A percentile compares a stretch with the other conserved stretches of the same genome.
Evolutionary conservation across 2,888 invertebrate species (phyloP).

Genomic region (Clostera curtula): DNA sequence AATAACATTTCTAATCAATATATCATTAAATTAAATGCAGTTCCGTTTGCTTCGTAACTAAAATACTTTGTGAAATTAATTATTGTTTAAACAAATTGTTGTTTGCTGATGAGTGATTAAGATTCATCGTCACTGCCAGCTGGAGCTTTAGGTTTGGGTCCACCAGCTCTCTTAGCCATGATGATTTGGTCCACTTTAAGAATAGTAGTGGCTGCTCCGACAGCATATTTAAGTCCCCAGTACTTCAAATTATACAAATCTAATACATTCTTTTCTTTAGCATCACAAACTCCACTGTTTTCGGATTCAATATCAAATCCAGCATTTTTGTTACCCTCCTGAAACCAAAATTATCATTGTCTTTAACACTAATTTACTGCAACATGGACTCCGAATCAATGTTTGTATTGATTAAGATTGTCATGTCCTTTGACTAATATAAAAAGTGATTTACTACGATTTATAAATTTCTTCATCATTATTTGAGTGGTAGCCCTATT

Average conservation of each 20-base stretch:
- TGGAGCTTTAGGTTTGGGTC: conserved; percentile 87
- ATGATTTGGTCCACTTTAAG: conserved; percentile 97
- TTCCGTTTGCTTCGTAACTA: too few species aligned
- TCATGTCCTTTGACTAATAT: too few species aligned
- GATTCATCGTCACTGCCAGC: conserved; percentile 84
- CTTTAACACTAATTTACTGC: too few species aligned
- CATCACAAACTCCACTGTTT: conserved; percentile 81
- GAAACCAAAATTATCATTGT: conserved; percentile 19
- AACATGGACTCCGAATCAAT: too few species aligned
- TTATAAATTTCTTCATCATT: too few species aligned
- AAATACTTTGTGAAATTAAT: conserved; percentile 22
- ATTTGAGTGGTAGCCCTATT: too few species aligned
- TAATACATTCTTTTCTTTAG: conserved; percentile 83
- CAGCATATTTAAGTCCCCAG: conserved; percentile 97
- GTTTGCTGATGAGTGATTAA: conserved; percentile 35
- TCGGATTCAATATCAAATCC: conserved; percentile 94
- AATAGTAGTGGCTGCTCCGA: conserved; percentile 93
- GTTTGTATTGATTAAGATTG: too few species aligned
- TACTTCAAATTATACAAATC: conserved; percentile 91
- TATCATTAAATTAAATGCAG: too few species aligned
- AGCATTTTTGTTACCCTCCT: conserved; percentile 84
- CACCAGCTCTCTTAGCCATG: conserved; percentile 98
- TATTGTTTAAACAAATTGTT: conserved; percentile 14
- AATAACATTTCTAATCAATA: too few species aligned
- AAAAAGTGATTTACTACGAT: too few species aligned